These are phyloP conservation scores for Phymastichus coffea DNA, from an alignment of 1,140 invertebrate genomes.

Conservation along the genomic window DNA sequence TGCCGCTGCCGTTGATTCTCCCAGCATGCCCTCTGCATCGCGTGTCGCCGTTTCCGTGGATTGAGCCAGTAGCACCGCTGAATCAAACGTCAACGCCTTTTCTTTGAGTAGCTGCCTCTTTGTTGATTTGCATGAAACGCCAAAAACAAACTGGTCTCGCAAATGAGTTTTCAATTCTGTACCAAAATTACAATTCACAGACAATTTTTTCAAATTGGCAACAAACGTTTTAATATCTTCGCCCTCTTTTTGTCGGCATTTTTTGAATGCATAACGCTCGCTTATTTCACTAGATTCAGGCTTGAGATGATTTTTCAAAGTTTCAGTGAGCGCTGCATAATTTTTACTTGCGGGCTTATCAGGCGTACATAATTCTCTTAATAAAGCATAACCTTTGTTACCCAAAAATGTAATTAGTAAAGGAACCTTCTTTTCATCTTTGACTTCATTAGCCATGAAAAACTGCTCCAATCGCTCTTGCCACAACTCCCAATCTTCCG, in stretches of 20 bases:
- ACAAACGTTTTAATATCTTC: slow-evolving; percentile 19
- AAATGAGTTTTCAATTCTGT: background rate
- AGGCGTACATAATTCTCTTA: slow-evolving; percentile 24
- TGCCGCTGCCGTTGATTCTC: background rate
- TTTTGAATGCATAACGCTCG: slow-evolving; percentile 18
- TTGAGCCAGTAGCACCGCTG: background rate
- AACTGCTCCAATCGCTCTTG: background rate
- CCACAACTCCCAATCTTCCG: slow-evolving; percentile 6
- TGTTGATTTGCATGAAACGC: background rate
- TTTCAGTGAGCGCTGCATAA: background rate
- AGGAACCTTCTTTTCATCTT: background rate
- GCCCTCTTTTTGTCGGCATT: background rate
- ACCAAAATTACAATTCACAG: slow-evolving; percentile 17
- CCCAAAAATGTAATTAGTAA: slow-evolving; percentile 14
- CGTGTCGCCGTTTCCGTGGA: background rate
- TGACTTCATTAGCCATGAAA: background rate
- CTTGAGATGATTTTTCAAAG: slow-evolving; percentile 24
- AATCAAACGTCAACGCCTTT: background rate
- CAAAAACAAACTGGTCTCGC: slow-evolving; percentile 23
- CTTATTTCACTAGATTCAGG: slow-evolving; percentile 1
- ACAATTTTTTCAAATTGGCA: slow-evolving; percentile 19
- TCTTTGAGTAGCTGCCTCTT: slow-evolving; percentile 7
- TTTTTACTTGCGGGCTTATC: slow-evolving; percentile 2
- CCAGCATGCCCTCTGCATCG: slow-evolving; percentile 15
- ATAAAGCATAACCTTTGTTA: slow-evolving; percentile 15